These are phyloP conservation scores for Catharus minimus DNA, from an alignment of 2,113 vertebrate species.

Conservation along the genomic window DNA sequence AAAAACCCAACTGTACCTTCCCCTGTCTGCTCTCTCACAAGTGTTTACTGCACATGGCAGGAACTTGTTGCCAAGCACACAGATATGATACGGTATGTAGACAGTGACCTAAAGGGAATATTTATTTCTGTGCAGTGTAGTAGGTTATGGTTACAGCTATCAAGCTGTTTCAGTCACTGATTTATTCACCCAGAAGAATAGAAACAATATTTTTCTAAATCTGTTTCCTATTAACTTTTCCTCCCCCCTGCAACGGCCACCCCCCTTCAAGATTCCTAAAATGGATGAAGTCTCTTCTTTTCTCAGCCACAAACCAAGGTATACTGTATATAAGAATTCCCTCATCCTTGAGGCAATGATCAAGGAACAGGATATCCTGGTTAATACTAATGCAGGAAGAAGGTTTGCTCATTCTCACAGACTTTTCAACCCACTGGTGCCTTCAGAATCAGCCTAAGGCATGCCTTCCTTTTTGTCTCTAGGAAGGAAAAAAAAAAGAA, in stretches of 20 bases:
- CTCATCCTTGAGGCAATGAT: conserved; percentile 46
- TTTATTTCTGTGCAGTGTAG: conserved; percentile 41
- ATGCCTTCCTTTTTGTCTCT: neutral
- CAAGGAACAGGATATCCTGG: conserved; percentile 64
- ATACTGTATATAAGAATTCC: conserved; percentile 7
- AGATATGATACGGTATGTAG: neutral
- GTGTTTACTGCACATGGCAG: neutral
- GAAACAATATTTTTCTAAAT: conserved; percentile 60
- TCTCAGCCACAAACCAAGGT: conserved; percentile 46
- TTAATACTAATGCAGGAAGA: conserved; percentile 54
- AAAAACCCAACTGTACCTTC: neutral
- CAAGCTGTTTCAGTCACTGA: conserved; percentile 52
- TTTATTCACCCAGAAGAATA: conserved; percentile 63
- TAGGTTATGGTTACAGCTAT: conserved; percentile 62
- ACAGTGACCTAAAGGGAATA: conserved; percentile 61
- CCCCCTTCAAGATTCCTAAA: conserved; percentile 53
- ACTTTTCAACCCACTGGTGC: conserved; percentile 38
- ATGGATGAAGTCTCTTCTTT: conserved; percentile 55
- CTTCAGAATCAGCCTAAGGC: conserved; percentile 26
- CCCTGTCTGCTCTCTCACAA: neutral
- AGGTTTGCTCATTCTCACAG: conserved; percentile 47
- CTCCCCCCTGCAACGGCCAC: neutral
- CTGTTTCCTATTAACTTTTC: conserved; percentile 63
- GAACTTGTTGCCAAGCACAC: neutral
- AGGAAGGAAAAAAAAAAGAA: neutral